Conservation (phyloP, 2,113 vertebrate genomes). For the Eublepharis macularius region DNA sequence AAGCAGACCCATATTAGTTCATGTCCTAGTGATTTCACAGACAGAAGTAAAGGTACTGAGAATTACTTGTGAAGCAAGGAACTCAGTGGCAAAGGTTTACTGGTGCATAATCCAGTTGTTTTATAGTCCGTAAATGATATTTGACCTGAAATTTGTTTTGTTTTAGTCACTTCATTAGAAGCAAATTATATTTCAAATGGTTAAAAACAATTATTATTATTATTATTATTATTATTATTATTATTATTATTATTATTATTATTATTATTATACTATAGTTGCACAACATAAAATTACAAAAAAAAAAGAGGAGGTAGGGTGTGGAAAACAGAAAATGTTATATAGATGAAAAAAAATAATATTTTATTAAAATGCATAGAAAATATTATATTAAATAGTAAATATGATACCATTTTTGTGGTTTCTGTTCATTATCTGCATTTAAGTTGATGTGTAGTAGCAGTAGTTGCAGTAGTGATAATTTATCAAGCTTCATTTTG, state of each 20-base stretch:
- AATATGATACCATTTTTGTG: background rate
- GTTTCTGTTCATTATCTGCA: background rate
- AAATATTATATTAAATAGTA: background rate
- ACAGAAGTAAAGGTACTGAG: background rate
- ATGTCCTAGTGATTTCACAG: background rate
- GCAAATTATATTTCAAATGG: slow-evolving; percentile 9
- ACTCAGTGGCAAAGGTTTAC: slow-evolving; percentile 53
- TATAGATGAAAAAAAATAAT: background rate
- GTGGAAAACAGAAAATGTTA: background rate
- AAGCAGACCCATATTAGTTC: background rate
- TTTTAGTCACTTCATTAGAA: slow-evolving; percentile 13
- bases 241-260: background rate
- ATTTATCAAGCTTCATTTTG: background rate
- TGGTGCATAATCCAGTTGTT: slow-evolving; percentile 44
- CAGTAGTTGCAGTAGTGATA: background rate
- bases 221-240: background rate
- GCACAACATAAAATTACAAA: background rate
- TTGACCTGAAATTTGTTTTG: slow-evolving; percentile 30
- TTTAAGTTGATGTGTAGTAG: background rate
- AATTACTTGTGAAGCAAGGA: background rate
- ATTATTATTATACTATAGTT: background rate
- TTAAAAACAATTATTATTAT: background rate
- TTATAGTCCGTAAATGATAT: background rate
- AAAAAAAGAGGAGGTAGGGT: background rate
- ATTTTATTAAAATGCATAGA: background rate